Conservation (phyloP, 2,888 invertebrate genomes). For the Dasypogon diadema region DNA sequence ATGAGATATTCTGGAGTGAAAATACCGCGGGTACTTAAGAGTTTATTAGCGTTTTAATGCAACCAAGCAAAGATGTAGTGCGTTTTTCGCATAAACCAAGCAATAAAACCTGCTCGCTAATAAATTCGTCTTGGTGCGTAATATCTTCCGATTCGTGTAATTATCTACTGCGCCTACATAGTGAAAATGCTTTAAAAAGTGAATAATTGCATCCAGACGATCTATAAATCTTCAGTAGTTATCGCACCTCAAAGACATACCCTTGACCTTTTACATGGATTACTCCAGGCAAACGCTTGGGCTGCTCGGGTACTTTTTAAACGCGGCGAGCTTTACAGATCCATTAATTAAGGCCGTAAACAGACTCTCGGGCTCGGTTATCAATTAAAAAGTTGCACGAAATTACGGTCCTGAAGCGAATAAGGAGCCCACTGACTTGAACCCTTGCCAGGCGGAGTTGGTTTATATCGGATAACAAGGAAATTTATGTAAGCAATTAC, state of each 20-base stretch:
- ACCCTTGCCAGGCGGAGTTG: conserved; percentile 13
- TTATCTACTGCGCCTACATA: not conserved
- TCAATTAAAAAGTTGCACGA: conserved; percentile 33
- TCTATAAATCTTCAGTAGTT: conserved; percentile 13
- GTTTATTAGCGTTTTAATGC: too few species aligned
- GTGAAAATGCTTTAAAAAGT: not conserved
- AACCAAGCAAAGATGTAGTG: too few species aligned
- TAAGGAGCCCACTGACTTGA: not conserved
- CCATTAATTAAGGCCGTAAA: conserved; percentile 8
- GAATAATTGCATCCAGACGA: conserved; percentile 19
- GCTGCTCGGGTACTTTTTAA: not conserved
- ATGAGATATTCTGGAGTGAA: too few species aligned
- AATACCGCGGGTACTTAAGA: too few species aligned
- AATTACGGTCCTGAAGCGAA: not conserved
- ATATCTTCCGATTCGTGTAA: not conserved
- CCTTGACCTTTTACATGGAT: not conserved
- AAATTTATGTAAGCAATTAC: conserved; percentile 42
- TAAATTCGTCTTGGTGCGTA: too few species aligned
- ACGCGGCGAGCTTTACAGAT: not conserved
- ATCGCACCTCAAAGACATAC: conserved; percentile 8
- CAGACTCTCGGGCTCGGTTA: not conserved
- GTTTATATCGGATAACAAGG: conserved; percentile 28
- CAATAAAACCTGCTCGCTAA: too few species aligned
- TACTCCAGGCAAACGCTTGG: not conserved
- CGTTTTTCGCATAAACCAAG: too few species aligned